Conservation (phyloP, 2,113 vertebrate genomes). For the Chaetorhynchus papuensis region DNA sequence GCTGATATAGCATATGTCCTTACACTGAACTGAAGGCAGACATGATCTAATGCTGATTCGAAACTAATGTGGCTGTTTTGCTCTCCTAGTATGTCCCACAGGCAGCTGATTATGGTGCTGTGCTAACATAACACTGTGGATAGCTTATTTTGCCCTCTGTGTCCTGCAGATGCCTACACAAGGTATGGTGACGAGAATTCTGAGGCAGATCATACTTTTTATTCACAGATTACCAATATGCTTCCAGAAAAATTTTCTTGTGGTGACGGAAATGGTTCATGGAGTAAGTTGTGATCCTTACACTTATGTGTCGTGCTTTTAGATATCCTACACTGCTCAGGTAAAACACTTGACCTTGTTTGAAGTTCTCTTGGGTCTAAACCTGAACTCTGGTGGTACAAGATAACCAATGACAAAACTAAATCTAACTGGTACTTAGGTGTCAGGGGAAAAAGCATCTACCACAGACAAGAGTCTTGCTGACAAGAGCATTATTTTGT, state of each 20-base stretch:
- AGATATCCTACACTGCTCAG: background rate
- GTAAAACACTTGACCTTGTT: background rate
- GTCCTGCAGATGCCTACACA: background rate
- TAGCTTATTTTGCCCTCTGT: background rate
- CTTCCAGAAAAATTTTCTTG: background rate
- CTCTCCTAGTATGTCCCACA: background rate
- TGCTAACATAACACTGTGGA: background rate
- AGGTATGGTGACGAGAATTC: background rate
- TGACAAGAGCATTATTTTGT: background rate
- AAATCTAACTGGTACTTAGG: background rate
- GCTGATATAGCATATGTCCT: background rate
- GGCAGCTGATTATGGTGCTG: background rate
- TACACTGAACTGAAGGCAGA: background rate
- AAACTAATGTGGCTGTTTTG: background rate
- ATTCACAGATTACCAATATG: background rate
- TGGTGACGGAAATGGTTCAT: background rate
- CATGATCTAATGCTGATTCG: background rate
- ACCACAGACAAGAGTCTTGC: background rate
- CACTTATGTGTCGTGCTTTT: background rate
- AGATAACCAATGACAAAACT: background rate
- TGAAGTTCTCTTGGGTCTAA: background rate
- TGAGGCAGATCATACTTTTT: background rate
- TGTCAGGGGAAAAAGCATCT: background rate
- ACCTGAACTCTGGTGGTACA: background rate
- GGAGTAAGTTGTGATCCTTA: background rate